phyloP scores from a whole-genome alignment of 2,888 invertebrate species.

The Melolontha melolontha region DNA sequence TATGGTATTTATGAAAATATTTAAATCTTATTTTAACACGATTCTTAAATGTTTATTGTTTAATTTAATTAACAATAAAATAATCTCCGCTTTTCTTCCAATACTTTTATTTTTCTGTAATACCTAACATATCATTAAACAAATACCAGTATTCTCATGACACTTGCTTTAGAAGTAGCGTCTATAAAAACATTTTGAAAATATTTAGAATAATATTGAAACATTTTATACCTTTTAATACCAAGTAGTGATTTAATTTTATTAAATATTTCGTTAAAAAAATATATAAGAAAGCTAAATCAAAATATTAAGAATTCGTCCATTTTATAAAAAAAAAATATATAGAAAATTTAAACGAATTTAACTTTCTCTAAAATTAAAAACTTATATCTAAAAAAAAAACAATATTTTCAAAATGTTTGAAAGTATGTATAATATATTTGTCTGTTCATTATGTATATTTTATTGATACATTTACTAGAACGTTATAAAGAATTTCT shows the following conservation, averaged over 20 bases:
- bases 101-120: not conserved
- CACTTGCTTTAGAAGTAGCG: slow-evolving; percentile 14
- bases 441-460: slow-evolving; percentile 33
- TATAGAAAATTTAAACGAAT: slow-evolving; percentile 10
- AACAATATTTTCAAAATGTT: slow-evolving; percentile 35
- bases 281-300: slow-evolving; percentile 15
- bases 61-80: no score
- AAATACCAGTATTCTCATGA: not conserved
- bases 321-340: slow-evolving; percentile 38
- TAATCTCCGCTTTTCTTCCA: no score
- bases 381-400: slow-evolving; percentile 6
- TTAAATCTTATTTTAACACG: no score
- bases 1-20: no score
- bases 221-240: not conserved
- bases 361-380: slow-evolving; percentile 24
- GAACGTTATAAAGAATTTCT: slow-evolving; percentile 23
- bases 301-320: slow-evolving; percentile 39
- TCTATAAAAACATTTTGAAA: slow-evolving; percentile 28
- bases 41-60: no score
- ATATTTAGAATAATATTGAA: slow-evolving; percentile 5
- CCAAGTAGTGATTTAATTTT: not conserved
- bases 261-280: not conserved
- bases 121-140: slow-evolving; percentile 25
- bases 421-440: slow-evolving; percentile 2
- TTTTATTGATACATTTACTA: slow-evolving; percentile 40